Base-by-base conservation (phyloP, 2,797 vertebrate genomes). In the Nyctalus aviator region DNA sequence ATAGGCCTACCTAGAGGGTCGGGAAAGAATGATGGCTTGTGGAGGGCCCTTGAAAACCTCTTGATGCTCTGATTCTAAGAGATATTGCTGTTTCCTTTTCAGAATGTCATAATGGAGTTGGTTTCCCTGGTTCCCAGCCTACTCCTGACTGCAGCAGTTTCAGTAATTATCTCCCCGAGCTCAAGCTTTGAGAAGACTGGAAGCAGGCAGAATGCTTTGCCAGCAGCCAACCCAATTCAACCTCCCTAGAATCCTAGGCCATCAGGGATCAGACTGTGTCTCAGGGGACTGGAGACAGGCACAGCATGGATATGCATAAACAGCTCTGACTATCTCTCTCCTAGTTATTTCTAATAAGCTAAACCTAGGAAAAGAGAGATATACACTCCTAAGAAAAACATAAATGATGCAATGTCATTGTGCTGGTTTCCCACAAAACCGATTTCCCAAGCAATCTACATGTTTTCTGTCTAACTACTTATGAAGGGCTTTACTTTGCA, bases 291-390 rank as follows among this genome's bases (percentile, higher is more conserved):
- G 6, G 59, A 87, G 59, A 88, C 4, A 46, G 72, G 53, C n/a
- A n/a, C 10, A 59, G 25, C 18, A 69, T 23, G 21, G 68, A 48
- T 94, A 69, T 62, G 27, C 62, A 88, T 77, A 55, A 73, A 55
- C 32, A 94, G 66, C 32, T 95, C 62, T 72, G 30, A 64, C 46
- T 92, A 25, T 59, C 3, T 84, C 27, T 84, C 11, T 32, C 20
- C 84, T 88, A 91, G 57, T 17, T 83, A 15, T 90, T 92, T 91
- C 84, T 87, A 64, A 85, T 62, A 91, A 88, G 64, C 27, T 53
- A 76, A 90, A 84, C 30, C 50, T 64, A 75, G 64, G 8, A 78
- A 41, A 20, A 87, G 46, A 85, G 35, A 90, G 41, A 89, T 83
- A 79, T 25, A 87, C 55, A 93, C 35, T 62, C 48, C 35, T 73